phyloP scores from a whole-genome alignment of 2,888 invertebrate genomes.

The Sinelater perroti region DNA sequence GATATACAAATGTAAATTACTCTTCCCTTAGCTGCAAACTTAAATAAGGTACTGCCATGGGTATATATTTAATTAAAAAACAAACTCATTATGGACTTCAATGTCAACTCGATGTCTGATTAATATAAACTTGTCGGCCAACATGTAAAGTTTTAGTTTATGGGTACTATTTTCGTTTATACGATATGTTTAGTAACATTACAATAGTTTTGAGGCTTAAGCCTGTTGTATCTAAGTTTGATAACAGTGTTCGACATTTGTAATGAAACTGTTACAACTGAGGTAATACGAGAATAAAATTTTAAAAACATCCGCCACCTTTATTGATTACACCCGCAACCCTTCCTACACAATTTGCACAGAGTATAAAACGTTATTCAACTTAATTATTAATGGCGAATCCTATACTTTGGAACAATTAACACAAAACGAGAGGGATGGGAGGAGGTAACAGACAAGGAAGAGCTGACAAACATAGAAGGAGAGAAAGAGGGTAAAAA shows the following conservation, averaged over 20 bases:
- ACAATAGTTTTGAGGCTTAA: conserved; percentile 51
- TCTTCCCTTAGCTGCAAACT: conserved; percentile 45
- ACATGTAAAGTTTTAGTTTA: conserved; percentile 47
- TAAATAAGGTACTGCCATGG: conserved; percentile 45
- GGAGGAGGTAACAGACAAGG: too few species aligned
- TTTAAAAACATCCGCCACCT: too few species aligned
- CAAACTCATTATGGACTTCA: conserved; percentile 41
- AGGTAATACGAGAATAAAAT: conserved; percentile 50
- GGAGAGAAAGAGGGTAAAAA: too few species aligned
- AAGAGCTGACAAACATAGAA: too few species aligned
- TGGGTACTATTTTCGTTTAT: conserved; percentile 49
- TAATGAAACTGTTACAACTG: conserved; percentile 55
- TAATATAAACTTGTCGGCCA: conserved; percentile 48
- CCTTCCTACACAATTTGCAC: too few species aligned
- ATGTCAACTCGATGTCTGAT: conserved; percentile 53
- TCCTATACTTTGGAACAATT: too few species aligned
- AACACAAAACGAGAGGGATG: too few species aligned
- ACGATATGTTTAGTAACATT: conserved; percentile 48
- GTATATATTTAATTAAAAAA: conserved; percentile 38
- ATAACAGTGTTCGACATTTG: conserved; percentile 54
- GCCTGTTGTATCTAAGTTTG: conserved; percentile 52
- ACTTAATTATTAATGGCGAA: too few species aligned
- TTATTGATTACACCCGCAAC: too few species aligned
- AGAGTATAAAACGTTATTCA: too few species aligned
- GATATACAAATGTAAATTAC: conserved; percentile 41